These are phyloP conservation scores for Rhea pennata DNA, from an alignment of 2,113 vertebrate genomes.

Conservation along the genomic window DNA sequence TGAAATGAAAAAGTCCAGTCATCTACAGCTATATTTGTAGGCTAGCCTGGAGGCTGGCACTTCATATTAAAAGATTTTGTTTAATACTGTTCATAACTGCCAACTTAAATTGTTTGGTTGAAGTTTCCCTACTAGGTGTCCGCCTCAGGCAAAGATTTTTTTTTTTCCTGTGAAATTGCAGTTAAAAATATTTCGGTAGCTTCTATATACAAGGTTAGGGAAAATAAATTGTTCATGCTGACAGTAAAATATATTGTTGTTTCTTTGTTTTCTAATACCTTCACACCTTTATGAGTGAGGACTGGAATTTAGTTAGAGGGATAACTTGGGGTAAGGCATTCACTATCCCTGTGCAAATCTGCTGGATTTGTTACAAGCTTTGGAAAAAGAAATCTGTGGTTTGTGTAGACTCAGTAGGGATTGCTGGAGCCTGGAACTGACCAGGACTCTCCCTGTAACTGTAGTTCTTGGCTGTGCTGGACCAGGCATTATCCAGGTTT, in stretches of 20 bases:
- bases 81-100: neutral
- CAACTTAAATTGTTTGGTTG: neutral
- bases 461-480: neutral
- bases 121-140: neutral
- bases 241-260: neutral
- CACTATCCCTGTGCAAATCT: neutral
- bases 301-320: neutral
- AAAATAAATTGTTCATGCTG: neutral
- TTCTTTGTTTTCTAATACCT: neutral
- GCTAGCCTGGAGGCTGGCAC: neutral
- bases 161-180: neutral
- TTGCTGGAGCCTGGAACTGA: neutral
- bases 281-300: neutral
- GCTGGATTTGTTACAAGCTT: neutral
- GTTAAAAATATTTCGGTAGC: neutral
- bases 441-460: neutral
- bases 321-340: neutral
- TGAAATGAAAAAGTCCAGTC: neutral
- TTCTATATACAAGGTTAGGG: neutral
- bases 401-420: neutral
- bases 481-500: neutral
- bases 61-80: neutral
- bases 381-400: neutral
- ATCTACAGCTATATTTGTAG: neutral
- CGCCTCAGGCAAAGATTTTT: neutral